A percentile compares a stretch with the other conserved stretches of the same genome.
phyloP scores from a whole-genome alignment of 2,888 invertebrate genomes.

The Trissolcus japonicus region DNA sequence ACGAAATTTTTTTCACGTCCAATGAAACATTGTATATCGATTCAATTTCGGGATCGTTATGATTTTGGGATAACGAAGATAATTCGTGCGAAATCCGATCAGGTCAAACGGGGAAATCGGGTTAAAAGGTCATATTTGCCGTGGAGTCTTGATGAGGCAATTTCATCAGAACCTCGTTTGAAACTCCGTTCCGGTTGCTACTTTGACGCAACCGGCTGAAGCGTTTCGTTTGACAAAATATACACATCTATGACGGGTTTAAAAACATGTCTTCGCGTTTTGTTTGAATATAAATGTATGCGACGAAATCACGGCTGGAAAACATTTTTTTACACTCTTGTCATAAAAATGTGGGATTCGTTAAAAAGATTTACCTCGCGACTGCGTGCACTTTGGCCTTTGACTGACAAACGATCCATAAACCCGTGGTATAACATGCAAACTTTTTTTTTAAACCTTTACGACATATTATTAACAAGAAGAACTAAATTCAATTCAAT shows the following conservation, averaged over 20 bases:
- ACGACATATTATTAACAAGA: conserved; percentile 32
- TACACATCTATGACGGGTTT: conserved; percentile 17
- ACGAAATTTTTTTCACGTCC: background rate
- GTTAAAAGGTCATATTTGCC: conserved; percentile 47
- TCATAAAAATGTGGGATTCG: conserved; percentile 43
- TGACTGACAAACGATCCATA: conserved; percentile 40
- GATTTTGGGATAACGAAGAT: conserved; percentile 9
- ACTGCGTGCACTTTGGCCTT: conserved; percentile 30
- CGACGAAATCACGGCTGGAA: conserved; percentile 31
- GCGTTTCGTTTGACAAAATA: conserved; percentile 43
- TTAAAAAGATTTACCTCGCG: conserved; percentile 46
- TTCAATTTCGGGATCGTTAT: background rate
- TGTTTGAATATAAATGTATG: conserved; percentile 35
- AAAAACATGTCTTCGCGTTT: conserved; percentile 44
- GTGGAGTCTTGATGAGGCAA: conserved; percentile 42
- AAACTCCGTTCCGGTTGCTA: conserved; percentile 31
- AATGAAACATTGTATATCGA: too few species aligned
- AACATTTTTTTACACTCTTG: conserved; percentile 29
- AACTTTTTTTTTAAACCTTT: conserved; percentile 4
- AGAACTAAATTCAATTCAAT: conserved; percentile 38
- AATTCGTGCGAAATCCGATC: conserved; percentile 26
- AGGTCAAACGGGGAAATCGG: conserved; percentile 29
- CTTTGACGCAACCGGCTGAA: conserved; percentile 20
- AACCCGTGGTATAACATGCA: conserved; percentile 40
- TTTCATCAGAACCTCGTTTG: conserved; percentile 42